Base-by-base conservation (phyloP, 2,888 invertebrate species). In the Psylliodes chrysocephalus region DNA sequence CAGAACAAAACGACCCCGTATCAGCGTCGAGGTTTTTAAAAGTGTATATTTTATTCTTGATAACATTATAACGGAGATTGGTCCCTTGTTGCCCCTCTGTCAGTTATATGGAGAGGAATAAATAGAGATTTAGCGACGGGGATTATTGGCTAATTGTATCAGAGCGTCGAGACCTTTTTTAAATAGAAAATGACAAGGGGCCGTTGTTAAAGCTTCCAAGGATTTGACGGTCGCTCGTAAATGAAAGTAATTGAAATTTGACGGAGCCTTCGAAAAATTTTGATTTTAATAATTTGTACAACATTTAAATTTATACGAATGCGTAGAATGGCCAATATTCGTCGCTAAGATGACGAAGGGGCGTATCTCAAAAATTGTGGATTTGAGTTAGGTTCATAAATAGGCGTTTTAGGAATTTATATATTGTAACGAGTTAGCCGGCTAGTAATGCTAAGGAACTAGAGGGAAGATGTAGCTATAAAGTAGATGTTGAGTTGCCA, bases 141-240 rank as follows among this genome's bases (percentile, higher is more conserved):
- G 79, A 79, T 79, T 79, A 79, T 77, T 78, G 77, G 78, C 75
- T 79, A 79, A 79, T 78, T 78, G 78, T 78, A 75, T 76, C 73
- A 66, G 69, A 70, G 74, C 71, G 70, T 69, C 71, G 73, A 70
- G 72, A 72, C 70, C 68, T 74, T 76, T 78, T 78, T 78, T 76
- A 42, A 75, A 76, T 74, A 54, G 65, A 49, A 59, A 56, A 54
- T 40, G 55, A 65, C 65, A 59, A 64, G 55, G 44, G 55, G 63
- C 46, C 63, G 64, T 60, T 66, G 62, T 60, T 66, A 47, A 33
- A 64, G 53, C 60, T 38, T 62, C 51, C 44, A 57, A 64, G 35
- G 49, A 30, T 59, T 51, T 49, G 40, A 40, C 14, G 19, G 38
- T 15, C 40, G 38, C 49, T 59, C 28, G 49, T 59, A 59, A 59